Percentiles rank a stretch among this genome's conserved stretches.
Evolutionary conservation across 2,888 invertebrate species (phyloP).

Genomic region (Caenorhabditis macrosperma): DNA sequence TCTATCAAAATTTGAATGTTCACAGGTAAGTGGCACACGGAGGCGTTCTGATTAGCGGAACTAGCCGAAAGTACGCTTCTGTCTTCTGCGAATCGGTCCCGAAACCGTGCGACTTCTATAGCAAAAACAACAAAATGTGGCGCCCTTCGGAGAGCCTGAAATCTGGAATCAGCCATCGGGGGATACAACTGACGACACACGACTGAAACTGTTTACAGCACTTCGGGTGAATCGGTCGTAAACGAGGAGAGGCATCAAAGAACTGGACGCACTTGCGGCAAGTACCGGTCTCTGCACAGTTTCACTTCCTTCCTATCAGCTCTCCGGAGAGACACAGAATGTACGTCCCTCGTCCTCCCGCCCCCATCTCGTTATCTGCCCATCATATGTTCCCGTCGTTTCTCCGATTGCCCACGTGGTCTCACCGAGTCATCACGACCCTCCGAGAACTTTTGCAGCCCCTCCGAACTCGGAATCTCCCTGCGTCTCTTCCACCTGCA

Average conservation of each 20-base stretch:
- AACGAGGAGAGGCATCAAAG: no score
- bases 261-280: not conserved
- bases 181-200: not conserved
- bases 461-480: slow-evolving; percentile 7
- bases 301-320: not conserved
- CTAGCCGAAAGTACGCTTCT: not conserved
- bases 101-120: not conserved
- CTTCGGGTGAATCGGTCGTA: no score
- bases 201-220: no score
- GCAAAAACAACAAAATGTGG: not conserved
- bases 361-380: slow-evolving; percentile 5
- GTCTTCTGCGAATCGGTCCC: not conserved
- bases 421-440: slow-evolving; percentile 29
- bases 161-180: not conserved
- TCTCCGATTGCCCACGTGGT: slow-evolving; percentile 27
- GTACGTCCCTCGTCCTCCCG: not conserved
- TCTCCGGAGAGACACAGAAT: no score
- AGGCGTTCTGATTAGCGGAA: not conserved
- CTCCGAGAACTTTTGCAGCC: slow-evolving; percentile 28
- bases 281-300: not conserved
- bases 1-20: not conserved
- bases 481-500: slow-evolving; percentile 11
- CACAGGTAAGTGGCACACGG: no score
- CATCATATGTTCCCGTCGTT: slow-evolving; percentile 19
- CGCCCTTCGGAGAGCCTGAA: not conserved